Base-by-base conservation (phyloP, 2,113 vertebrate genomes). In the Vireo altiloquus region DNA sequence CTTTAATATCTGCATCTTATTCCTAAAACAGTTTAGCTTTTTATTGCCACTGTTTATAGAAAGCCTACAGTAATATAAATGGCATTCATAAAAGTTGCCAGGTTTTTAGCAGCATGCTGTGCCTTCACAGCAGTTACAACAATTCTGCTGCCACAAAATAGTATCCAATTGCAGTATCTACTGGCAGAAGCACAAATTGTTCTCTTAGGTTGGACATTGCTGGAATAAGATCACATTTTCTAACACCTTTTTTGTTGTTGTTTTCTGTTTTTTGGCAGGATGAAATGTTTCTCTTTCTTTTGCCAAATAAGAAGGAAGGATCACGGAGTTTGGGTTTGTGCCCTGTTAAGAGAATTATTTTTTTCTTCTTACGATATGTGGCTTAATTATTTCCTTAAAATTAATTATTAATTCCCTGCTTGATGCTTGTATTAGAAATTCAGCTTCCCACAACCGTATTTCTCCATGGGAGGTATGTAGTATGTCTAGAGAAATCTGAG, bases 11-110 rank as follows among this genome's bases (percentile, higher is more conserved):
- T 97, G 92, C 95, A 97, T 96, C 88, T 96, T 94, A 88, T 94
- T 96, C 63, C 70, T 95, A 89, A 82, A 97, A 95, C 71, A 92
- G 71, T 96, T 96, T 95, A 95, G 82, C 42, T 92, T 97, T 97
- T 97, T 92, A 97, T 96, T 96, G 91, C 89, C 57, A 77, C 83
- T 94, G 92, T 97, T 97, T 96, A 97, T 93, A 93, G 90, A 89
- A 95, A 96, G 95, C 74, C 84, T 84, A 90, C 96, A 95, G 82
- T 90, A 91, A 94, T 95, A 97, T 87, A 96, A 97, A 97, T 53
- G 37, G 47, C 70, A 96, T 97, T 97, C 97, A 95, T 97, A 97
- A 97, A 96, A 95, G 71, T 97, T 95, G 84, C 95, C 90, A 97
- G 86, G 87, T 93, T 96, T 91, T 96, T 92, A 96, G 87, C 91